phyloP scores from a whole-genome alignment of 2,113 vertebrate species.

The Raja brachyura region DNA sequence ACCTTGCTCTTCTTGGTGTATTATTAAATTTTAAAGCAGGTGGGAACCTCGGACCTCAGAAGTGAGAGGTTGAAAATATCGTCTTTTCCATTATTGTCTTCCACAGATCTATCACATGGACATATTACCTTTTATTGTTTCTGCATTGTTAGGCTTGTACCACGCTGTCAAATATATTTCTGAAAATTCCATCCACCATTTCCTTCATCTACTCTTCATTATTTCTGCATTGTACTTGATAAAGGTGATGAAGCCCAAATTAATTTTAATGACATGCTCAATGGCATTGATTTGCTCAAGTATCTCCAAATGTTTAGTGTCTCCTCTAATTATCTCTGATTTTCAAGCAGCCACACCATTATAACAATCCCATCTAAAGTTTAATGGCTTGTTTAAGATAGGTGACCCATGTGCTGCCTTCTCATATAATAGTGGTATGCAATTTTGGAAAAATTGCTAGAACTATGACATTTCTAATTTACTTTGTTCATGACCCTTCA shows the following conservation, averaged over 20 bases:
- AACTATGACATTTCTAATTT: neutral
- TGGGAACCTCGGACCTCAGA: too few species aligned
- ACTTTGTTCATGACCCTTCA: neutral
- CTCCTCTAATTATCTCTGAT: neutral
- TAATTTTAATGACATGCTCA: neutral
- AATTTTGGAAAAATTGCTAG: neutral
- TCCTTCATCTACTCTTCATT: neutral
- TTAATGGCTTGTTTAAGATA: neutral
- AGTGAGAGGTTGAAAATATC: too few species aligned
- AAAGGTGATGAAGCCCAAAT: neutral
- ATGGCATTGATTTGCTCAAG: neutral
- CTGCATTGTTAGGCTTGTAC: neutral
- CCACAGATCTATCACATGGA: neutral
- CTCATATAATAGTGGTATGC: neutral
- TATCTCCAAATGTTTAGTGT: neutral
- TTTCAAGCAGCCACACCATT: neutral
- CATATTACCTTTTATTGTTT: neutral
- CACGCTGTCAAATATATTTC: neutral
- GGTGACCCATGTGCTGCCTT: neutral
- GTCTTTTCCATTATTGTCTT: too few species aligned
- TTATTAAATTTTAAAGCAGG: too few species aligned
- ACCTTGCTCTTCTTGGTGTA: too few species aligned
- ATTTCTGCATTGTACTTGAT: neutral
- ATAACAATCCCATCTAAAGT: neutral
- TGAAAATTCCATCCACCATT: neutral